Conservation (phyloP, 1,140 invertebrate genomes). For the Lordiphosa mommai region DNA sequence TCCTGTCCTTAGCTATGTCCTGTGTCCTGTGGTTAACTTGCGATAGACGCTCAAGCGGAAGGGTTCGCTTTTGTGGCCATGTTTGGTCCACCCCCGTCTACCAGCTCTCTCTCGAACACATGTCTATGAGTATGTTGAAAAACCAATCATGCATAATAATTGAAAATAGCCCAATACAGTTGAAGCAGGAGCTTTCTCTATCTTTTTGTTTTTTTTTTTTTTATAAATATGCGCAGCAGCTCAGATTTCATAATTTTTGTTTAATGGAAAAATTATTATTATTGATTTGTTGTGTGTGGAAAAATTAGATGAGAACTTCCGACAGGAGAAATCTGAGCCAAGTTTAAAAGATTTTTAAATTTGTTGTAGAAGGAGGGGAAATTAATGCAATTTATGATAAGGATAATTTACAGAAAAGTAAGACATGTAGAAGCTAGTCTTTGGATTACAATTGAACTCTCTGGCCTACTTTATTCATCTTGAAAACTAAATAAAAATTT, state of each 20-base stretch:
- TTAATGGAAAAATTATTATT: slow-evolving; percentile 44
- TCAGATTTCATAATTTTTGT: slow-evolving; percentile 64
- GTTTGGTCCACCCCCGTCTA: neutral
- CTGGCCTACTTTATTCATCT: too few relatives aligned
- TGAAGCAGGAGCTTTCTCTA: slow-evolving; percentile 36
- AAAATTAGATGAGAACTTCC: slow-evolving; percentile 7
- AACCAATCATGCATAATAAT: slow-evolving; percentile 77
- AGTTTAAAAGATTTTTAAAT: neutral
- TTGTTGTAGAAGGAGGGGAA: neutral
- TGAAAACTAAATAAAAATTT: too few relatives aligned
- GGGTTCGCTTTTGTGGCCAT: slow-evolving; percentile 50
- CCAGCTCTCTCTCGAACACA: neutral
- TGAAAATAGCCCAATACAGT: slow-evolving; percentile 57
- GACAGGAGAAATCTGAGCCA: slow-evolving; percentile 15
- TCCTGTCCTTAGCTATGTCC: slow-evolving; percentile 23
- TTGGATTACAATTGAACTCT: too few relatives aligned
- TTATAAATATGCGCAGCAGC: slow-evolving; percentile 36
- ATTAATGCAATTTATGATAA: neutral
- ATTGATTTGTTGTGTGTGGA: slow-evolving; percentile 4
- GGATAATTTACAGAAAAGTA: neutral
- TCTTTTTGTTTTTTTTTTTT: slow-evolving; percentile 22
- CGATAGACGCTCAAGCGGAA: slow-evolving; percentile 71
- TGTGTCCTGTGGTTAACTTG: slow-evolving; percentile 61
- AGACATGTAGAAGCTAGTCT: too few relatives aligned
- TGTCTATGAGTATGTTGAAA: slow-evolving; percentile 32